These are phyloP conservation scores for Lomographa bimaculata DNA, from an alignment of 2,888 invertebrate species.

Conservation along the genomic window DNA sequence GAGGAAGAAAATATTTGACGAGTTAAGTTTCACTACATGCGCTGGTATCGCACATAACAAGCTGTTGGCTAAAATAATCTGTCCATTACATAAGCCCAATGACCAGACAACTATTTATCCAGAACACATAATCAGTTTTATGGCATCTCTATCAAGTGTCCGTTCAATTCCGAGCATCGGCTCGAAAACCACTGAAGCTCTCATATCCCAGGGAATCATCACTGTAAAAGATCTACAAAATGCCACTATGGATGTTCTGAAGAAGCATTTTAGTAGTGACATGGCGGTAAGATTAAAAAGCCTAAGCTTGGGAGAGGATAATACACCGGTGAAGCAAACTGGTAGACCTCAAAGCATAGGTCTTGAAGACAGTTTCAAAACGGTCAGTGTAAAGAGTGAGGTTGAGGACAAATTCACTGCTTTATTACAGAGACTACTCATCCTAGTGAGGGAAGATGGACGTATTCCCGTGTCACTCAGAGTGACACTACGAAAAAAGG, in stretches of 20 bases:
- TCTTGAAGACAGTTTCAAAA: constrained; percentile 90
- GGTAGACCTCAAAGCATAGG: constrained; percentile 92
- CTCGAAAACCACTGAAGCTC: constrained; percentile 85
- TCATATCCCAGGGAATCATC: constrained; percentile 86
- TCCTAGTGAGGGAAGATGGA: constrained; percentile 90
- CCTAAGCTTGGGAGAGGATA: constrained; percentile 90
- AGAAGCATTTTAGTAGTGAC: constrained; percentile 86
- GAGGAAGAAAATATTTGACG: constrained; percentile 86
- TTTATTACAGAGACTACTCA: constrained; percentile 87
- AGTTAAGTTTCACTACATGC: constrained; percentile 90
- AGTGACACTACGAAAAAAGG: constrained; percentile 89
- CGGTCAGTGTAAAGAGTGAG: constrained; percentile 88
- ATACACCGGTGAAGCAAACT: constrained; percentile 87
- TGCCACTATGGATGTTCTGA: constrained; percentile 80
- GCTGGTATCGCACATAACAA: constrained; percentile 94
- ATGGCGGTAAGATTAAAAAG: constrained; percentile 87
- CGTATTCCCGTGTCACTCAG: constrained; percentile 90
- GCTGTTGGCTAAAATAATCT: constrained; percentile 90
- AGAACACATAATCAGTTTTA: constrained; percentile 85
- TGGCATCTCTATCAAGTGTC: constrained; percentile 85
- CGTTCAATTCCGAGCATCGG: constrained; percentile 91
- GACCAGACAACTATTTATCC: constrained; percentile 92
- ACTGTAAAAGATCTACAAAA: constrained; percentile 88
- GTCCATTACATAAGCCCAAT: constrained; percentile 90
- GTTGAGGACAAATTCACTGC: constrained; percentile 88